Percentiles rank a stretch among this genome's conserved stretches.
phyloP scores from a whole-genome alignment of 2,113 vertebrate genomes.

The Hippocampus abdominalis region DNA sequence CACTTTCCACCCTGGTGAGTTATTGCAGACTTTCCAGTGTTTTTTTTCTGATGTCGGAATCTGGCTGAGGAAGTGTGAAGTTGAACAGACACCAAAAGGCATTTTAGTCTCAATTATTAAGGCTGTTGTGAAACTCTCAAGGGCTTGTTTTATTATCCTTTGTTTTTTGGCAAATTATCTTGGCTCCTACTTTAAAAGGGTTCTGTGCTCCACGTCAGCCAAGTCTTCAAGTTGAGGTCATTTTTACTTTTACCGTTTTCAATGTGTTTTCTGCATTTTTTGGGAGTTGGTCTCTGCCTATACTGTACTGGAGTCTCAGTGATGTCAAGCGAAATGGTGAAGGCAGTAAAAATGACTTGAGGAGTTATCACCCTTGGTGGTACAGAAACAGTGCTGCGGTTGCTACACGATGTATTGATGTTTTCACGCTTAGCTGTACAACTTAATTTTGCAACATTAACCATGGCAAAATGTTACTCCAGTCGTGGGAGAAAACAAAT shows the following conservation, averaged over 20 bases:
- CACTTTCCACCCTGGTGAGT: slow-evolving; percentile 51
- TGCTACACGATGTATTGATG: background rate
- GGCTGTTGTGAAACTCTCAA: slow-evolving; percentile 18
- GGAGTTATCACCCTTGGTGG: background rate
- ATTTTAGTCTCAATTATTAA: slow-evolving; percentile 42
- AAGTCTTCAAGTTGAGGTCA: slow-evolving; percentile 13
- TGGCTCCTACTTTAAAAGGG: background rate
- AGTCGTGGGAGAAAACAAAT: background rate
- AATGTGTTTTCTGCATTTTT: background rate
- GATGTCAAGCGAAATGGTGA: background rate
- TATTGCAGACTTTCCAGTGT: slow-evolving; percentile 44
- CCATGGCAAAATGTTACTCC: background rate
- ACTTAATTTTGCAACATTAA: background rate
- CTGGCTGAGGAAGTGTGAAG: slow-evolving; percentile 32
- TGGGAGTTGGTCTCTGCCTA: background rate
- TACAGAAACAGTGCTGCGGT: background rate
- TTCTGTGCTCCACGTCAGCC: slow-evolving; percentile 13
- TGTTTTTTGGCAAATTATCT: background rate
- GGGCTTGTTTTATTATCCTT: slow-evolving; percentile 43
- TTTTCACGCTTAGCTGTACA: background rate
- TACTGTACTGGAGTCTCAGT: background rate
- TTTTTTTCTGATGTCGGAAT: slow-evolving; percentile 40
- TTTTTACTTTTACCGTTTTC: background rate
- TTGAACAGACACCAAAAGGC: slow-evolving; percentile 34
- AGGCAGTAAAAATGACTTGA: background rate